These are phyloP conservation scores for Automeris io DNA, from an alignment of 2,888 invertebrate genomes.

Conservation along the genomic window DNA sequence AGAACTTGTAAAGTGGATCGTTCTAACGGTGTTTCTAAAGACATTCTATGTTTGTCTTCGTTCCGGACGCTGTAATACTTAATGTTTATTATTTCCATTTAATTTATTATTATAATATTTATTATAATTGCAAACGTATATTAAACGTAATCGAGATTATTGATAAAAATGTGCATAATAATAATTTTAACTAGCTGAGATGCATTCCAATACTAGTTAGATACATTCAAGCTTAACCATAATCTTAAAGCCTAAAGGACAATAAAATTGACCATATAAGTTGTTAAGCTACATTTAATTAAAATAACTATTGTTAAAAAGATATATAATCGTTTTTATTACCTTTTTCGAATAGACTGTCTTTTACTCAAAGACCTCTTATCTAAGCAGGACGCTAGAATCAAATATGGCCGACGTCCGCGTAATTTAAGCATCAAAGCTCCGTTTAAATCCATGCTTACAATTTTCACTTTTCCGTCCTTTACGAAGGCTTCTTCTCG, in stretches of 20 bases:
- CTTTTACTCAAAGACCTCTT: conserved; percentile 25
- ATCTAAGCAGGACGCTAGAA: conserved; percentile 50
- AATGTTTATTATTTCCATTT: not conserved
- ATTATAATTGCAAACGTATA: no score
- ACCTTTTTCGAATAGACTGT: conserved; percentile 49
- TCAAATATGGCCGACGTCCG: conserved; percentile 55
- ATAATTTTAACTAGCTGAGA: no score
- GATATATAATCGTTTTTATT: not conserved
- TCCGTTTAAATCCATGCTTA: conserved; percentile 51
- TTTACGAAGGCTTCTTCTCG: conserved; percentile 53
- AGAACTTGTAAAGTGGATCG: conserved; percentile 55
- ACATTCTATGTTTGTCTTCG: conserved; percentile 24
- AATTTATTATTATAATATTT: no score
- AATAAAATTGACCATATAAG: not conserved
- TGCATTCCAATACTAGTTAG: no score
- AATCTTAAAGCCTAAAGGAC: not conserved
- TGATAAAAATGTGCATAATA: no score
- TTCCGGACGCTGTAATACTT: conserved; percentile 29
- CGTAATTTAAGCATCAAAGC: conserved; percentile 59
- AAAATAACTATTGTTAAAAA: not conserved
- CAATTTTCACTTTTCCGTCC: conserved; percentile 51
- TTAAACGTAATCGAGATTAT: no score
- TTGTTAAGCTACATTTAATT: not conserved
- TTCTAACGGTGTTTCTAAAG: conserved; percentile 30
- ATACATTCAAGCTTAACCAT: not conserved